Evolutionary conservation across 2,797 vertebrate species (phyloP), one percentile per base, ranked within the genome.

Genomic region (Syngnathus acus): DNA sequence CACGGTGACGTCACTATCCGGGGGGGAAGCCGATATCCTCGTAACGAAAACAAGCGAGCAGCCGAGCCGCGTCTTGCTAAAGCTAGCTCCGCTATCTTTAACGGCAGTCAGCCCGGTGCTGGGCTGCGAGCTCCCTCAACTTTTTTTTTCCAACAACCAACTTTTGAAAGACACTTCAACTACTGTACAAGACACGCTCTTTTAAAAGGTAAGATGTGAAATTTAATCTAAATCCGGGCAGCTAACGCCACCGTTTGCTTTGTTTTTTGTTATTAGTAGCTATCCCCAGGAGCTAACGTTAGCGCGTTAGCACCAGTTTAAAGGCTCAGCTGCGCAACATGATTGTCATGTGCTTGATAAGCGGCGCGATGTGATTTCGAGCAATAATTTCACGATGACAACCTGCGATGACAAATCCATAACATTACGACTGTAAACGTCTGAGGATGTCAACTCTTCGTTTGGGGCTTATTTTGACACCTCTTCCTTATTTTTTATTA

Each of bases 161-260:
- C 82, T 80, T 83, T 82, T 51, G 58, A 13, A 77, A 51, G 63
- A 72, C 55, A 58, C 14, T 37, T 58, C 55, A 58, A 37, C 26
- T 16, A 16, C 32, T 16, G 16, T 32, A 58, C 55, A 58, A 58
- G 32, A 38, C 13, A 38, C 55, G 6, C 55, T 38, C 32, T 7
- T 38, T 17, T 43, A 55, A 43, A 71, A 84, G 86, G 88, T 88
- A 74, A 81, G 68, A 19, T 21, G 10, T 58, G 26, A 8, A 8
- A 38, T 17, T 57, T 7, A 37, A 17, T 16, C 2, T 17, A 37
- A 14, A 57, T 37, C 26, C 6, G 2, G 26, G 26, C n/a, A 68
- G 72, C 68, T 54, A 68, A 9, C 69, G 83, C 83, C 85, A 85
- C 77, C 75, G 74, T 82, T 88, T 84, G 86, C 87, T 86, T 81